Evolutionary conservation across 2,113 vertebrate genomes (phyloP), one percentile per base, ranked within the genome.

Genomic region (Seriola rivoliana): DNA sequence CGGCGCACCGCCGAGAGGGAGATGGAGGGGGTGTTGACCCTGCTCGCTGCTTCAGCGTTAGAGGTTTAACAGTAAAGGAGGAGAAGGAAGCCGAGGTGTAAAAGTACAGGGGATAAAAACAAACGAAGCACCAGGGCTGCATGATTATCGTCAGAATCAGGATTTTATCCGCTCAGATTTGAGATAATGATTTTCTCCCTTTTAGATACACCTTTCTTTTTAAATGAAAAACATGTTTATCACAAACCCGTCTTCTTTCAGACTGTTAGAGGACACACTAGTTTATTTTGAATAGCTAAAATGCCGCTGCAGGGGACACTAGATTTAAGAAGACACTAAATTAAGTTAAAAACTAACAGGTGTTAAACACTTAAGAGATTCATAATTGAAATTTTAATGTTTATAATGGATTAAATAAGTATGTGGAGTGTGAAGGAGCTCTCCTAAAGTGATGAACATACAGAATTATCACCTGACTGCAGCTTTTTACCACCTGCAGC

Each of bases 1-100:
- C 23, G 4, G n/a, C 44, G 48, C 23, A 63, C 42, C 77, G 12
- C n/a, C 0, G 0, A 44, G 73, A 57, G 34, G 21, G 54, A 12
- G n/a, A 13, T 16, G 57, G 67, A 46, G 48, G 72, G 50, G 68
- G 73, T 5, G 29, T 29, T 70, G 80, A 85, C 82, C 62, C 23
- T 4, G 70, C 66, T 62, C 19, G 1, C 38, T 6, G 81, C 63
- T 52, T 11, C 2, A 17, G 14, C 4, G 25, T 67, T 44, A 21
- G 54, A 72, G 50, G 46, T 81, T 23, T 32, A 55, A 9, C 75
- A 40, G 62, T 19, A 36, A 38, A n/a, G 17, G 5, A 34, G 23
- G 10, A 16, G 10, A 40, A 46, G 34, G 62, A 66, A 38, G 11
- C n/a, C 2, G 60, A 59, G 48, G 10, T 52, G n/a, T 29, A 1